Conservation (phyloP, 1,140 invertebrate species). For the Aculops lycopersici region DNA sequence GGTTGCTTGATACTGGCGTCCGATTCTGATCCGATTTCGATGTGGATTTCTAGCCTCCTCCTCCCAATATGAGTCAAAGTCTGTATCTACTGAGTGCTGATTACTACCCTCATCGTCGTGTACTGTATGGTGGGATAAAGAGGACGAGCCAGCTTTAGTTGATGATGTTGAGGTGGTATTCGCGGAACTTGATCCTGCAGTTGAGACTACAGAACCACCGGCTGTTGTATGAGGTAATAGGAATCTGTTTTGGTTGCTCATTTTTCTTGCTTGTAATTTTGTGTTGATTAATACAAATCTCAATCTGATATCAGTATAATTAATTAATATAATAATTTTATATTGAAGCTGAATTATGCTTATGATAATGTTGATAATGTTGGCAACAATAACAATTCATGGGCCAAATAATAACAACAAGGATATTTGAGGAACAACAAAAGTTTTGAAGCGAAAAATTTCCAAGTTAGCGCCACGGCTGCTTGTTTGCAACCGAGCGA, state of each 20-base stretch:
- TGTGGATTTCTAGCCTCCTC: conserved; percentile 13
- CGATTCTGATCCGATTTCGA: conserved; percentile 13
- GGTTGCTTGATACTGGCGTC: conserved; percentile 13
- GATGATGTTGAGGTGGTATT: too few species aligned
- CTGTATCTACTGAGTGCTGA: conserved; percentile 10
- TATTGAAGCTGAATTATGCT: neutral
- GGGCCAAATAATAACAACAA: neutral
- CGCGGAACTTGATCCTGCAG: too few species aligned
- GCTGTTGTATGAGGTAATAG: neutral
- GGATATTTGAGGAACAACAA: neutral
- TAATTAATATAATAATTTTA: neutral
- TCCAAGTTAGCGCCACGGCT: too few species aligned
- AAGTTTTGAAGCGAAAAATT: too few species aligned
- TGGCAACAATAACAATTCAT: neutral
- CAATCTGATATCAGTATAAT: neutral
- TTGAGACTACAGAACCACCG: too few species aligned
- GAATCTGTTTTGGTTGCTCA: neutral
- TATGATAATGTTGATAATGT: neutral
- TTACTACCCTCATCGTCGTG: neutral
- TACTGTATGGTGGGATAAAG: neutral
- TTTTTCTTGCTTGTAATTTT: neutral
- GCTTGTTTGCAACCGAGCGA: too few species aligned
- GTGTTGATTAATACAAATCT: neutral
- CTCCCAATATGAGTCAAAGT: conserved; percentile 14
- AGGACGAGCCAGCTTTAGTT: too few species aligned